Percentiles rank a stretch among this genome's conserved stretches.
Conservation (phyloP, 2,888 invertebrate species). For the Bombylius major region DNA sequence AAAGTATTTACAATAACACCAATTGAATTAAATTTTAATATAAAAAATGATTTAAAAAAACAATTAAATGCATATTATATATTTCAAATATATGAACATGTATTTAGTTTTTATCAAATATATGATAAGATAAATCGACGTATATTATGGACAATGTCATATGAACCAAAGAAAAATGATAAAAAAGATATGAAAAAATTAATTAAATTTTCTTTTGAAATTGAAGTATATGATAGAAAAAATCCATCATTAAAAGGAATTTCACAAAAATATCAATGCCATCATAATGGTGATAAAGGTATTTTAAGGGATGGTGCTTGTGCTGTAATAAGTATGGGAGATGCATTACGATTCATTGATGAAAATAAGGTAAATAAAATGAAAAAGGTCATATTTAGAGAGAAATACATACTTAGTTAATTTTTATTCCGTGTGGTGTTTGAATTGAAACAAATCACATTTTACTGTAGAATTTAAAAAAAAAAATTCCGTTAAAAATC, state of each 20-base stretch:
- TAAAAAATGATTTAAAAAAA: conserved; percentile 23
- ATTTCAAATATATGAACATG: conserved; percentile 29
- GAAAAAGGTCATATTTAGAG: neutral
- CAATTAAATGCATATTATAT: conserved; percentile 32
- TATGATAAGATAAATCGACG: conserved; percentile 24
- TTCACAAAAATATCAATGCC: conserved; percentile 33
- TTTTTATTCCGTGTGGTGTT: too few species aligned
- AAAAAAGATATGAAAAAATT: conserved; percentile 20
- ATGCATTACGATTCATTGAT: conserved; percentile 28
- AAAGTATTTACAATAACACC: conserved; percentile 31
- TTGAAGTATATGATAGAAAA: conserved; percentile 26
- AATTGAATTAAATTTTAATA: conserved; percentile 27
- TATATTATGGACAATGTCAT: conserved; percentile 32
- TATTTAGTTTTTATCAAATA: conserved; percentile 36
- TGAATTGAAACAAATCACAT: too few species aligned
- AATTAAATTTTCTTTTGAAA: conserved; percentile 29
- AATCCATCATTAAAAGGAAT: conserved; percentile 30
- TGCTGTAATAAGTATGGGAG: conserved; percentile 25
- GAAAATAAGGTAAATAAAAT: conserved; percentile 21
- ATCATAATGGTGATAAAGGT: conserved; percentile 33
- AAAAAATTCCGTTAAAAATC: too few species aligned
- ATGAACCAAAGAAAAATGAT: conserved; percentile 25
- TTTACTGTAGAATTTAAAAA: too few species aligned
- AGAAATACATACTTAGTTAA: too few species aligned
- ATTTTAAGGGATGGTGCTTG: conserved; percentile 33